Base-by-base conservation (phyloP, 2,113 vertebrate genomes). In the Nibea coibor region DNA sequence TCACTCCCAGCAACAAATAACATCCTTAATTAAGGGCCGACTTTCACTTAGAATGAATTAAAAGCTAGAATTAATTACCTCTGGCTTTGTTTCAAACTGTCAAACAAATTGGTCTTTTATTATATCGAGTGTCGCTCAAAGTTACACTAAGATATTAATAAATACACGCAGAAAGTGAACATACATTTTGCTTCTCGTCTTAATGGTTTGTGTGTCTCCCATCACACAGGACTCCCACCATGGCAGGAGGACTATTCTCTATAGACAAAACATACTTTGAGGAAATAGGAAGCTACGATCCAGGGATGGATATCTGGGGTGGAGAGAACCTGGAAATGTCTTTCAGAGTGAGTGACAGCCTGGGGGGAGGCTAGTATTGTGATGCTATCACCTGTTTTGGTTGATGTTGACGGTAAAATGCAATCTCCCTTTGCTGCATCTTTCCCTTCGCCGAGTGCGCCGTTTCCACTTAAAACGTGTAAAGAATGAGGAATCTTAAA, bases 281-380 rank as follows among this genome's bases (percentile, higher is more conserved):
- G 95, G 98, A 99, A 94, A 98, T 99, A 86, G 98, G 98, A 94
- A 97, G 96, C 88, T 99, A 99, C 79, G 98, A 99, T 95, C 96
- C 98, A 76, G 98, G 98, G 89, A 99, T 99, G 98, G 98, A 99
- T 95, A 99, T 99, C 93, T 99, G 98, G 98, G 98, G 98, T 80
- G 98, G 98, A 87, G 97, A 99, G 92, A 99, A 99, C 94, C 95
- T 99, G 92, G 98, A 99, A 95, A 98, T 99, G 96, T 99, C 98
- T 93, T 99, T 99, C 92, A 97, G 98, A 95, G 98, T 99, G 95
- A 98, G 94, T 95, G 39, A 51, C 24, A 19, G 28, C 48, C 4
- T 10, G 1, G 2, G 1, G 2, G 7, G 35, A 28, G 22, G 59
- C 45, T 5, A 31, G 0, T 26, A 5, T 59, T 5, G 39, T 0